A percentile compares a stretch with the other conserved stretches of the same genome.
phyloP scores from a whole-genome alignment of 2,113 vertebrate genomes.

The Meleagris gallopavo region DNA sequence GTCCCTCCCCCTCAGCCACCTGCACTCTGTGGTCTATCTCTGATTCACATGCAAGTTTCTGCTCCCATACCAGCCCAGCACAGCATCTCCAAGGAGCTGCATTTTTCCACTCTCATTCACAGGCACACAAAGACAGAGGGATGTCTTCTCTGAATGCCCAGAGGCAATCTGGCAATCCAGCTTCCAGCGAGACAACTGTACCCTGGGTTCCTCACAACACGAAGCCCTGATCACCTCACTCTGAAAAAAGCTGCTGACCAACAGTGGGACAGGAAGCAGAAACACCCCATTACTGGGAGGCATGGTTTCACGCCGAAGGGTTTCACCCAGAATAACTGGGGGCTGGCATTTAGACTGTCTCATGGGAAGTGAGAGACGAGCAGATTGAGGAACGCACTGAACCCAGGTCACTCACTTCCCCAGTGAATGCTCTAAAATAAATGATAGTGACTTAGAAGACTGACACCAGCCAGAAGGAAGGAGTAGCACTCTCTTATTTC shows the following conservation, averaged over 20 bases:
- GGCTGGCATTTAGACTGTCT: not conserved
- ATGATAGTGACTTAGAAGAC: constrained; percentile 17
- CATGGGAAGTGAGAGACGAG: constrained; percentile 58
- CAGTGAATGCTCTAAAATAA: constrained; percentile 35
- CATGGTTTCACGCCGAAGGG: not conserved
- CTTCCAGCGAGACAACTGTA: not conserved
- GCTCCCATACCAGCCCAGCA: not conserved
- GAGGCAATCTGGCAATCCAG: not conserved
- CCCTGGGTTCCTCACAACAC: not conserved
- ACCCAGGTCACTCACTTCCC: constrained; percentile 61
- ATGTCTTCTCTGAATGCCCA: not conserved
- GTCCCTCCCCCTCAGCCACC: not conserved
- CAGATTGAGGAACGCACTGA: constrained; percentile 56
- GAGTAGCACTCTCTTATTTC: not conserved
- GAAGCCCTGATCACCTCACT: not conserved
- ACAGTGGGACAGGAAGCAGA: not conserved
- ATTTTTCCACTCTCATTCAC: not conserved
- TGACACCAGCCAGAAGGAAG: constrained; percentile 4
- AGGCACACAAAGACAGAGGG: not conserved
- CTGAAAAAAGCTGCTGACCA: not conserved
- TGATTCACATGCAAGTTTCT: not conserved
- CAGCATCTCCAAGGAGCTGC: not conserved
- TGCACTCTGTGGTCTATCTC: not conserved
- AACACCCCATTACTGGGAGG: not conserved
- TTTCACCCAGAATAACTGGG: constrained; percentile 4